Base-by-base conservation (phyloP, 2,888 invertebrate species). In the Lasioglossum zephyrum region DNA sequence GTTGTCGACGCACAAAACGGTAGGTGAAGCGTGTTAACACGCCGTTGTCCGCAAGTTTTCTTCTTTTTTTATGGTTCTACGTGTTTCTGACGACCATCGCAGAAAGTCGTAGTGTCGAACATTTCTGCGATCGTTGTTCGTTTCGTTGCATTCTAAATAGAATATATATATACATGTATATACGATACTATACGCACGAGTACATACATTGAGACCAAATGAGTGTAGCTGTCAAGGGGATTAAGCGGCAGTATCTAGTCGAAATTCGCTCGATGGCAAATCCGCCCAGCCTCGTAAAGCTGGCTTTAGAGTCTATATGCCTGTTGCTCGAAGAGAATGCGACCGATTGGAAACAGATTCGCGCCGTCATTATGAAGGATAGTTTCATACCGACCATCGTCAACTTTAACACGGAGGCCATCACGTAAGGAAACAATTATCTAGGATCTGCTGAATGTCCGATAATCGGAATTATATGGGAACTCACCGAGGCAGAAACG, bases 1-100 rank as follows among this genome's bases (percentile, higher is more conserved):
- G 99, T 99, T 91, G 98, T 99, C 93, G 99, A 99, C 92, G 99
- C 99, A 57, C 99, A 99, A 96, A 98, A 97, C 96, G 99, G 98
- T 98, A 96, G 41, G 86, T 87, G 80, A 44, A 41, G 9, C 69
- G 39, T 22, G 66, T 66, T 9, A 16, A 63, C 16, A 63, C 16
- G 31, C 63, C 11, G 57, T 11, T 18, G 18, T 60, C 16, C 16
- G 18, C 18, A 8, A 31, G 6, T 18, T 31, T 63, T 3, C 16
- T 63, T 63, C 6, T 63, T 31, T 41, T 16, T 63, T 63, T 36
- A 63, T 31, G 11, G n/a, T 31, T 63, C n/a, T 31, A 16, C 6
- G 26, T 11, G 26, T 60, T 9, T 57, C 2, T 26, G 36, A 4
- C 39, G 22, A 39, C 39, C 9, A 69, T 69, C 39, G 39, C 69